Base-by-base conservation (phyloP, 2,888 invertebrate species). In the Ophioninae sp. region DNA sequence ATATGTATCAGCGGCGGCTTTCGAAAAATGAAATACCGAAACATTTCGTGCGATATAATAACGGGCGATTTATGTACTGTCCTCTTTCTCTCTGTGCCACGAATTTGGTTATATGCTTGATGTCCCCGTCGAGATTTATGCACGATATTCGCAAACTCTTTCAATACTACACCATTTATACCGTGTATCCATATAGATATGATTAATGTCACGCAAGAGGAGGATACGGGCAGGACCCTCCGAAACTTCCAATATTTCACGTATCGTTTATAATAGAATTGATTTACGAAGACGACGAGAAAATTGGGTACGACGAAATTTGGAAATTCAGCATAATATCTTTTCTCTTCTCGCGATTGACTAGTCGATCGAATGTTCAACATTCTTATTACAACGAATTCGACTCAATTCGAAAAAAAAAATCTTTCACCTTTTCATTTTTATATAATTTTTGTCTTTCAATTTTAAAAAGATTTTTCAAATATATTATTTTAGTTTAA, bases 1-100 rank as follows among this genome's bases (percentile, higher is more conserved):
- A 44, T 69, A 56, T 63, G 17, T 10, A 63, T 44, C 64, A 64
- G 69, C 83, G 81, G 80, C 78, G 79, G 79, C 75, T 79, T 79
- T 78, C 81, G 81, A 81, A 81, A 84, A 83, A 83, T 83, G 83
- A 83, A 81, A 83, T 83, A 81, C 84, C 75, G 81, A 72, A 84
- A 77, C 81, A 79, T 72, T 81, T 84, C 79, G 81, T 72, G 71
- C 37, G 67, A 74, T 81, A 84, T 83, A 83, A 83, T 83, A 84
- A 81, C 81, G 71, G 65, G 51, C 63, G 84, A 84, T 84, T 84
- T 84, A 84, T 81, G 81, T 79, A 84, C 84, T 81, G 44, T 41
- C 41, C 67, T 65, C 79, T 39, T 59, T 73, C 59, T 23, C 63
- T 67, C 59, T 51, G 22, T 44, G 44, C 71, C 67, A 56, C 75